phyloP scores from a whole-genome alignment of 2,888 invertebrate genomes.

The Coecobrya sp. region DNA sequence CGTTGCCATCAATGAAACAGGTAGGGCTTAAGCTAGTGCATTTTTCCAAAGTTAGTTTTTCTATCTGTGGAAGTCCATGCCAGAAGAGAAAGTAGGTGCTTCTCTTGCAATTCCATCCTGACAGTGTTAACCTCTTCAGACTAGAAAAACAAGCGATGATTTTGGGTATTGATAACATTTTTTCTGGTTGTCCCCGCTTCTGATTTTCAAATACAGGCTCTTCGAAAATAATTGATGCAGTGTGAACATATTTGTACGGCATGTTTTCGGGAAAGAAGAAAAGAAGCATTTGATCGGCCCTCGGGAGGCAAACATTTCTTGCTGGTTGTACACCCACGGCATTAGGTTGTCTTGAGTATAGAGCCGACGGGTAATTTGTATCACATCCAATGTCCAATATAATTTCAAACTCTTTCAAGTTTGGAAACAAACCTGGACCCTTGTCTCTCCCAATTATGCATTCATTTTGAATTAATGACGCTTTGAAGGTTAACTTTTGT shows the following conservation, averaged over 20 bases:
- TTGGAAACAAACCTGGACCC: constrained; percentile 66
- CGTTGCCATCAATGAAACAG: constrained; percentile 66
- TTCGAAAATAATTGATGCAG: constrained; percentile 16
- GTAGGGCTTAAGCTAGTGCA: constrained; percentile 34
- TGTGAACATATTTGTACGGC: constrained; percentile 18
- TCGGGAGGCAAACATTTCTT: constrained; percentile 62
- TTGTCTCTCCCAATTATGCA: constrained; percentile 69
- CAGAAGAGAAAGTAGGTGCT: constrained; percentile 49
- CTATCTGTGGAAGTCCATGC: constrained; percentile 39
- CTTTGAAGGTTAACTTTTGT: constrained; percentile 56
- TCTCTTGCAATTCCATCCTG: constrained; percentile 53
- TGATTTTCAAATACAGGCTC: constrained; percentile 60
- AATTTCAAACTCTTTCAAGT: constrained; percentile 59
- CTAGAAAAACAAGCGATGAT: constrained; percentile 34
- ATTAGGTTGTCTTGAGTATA: constrained; percentile 37
- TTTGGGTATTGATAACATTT: constrained; percentile 24
- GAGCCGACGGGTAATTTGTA: not conserved
- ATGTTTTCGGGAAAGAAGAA: constrained; percentile 66
- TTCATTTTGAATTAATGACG: constrained; percentile 73
- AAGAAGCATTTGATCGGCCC: constrained; percentile 69
- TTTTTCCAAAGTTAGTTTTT: constrained; percentile 39
- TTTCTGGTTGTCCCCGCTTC: not conserved
- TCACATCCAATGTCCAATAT: constrained; percentile 71
- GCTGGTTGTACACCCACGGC: not conserved
- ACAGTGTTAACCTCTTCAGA: not conserved